A percentile compares a stretch with the other conserved stretches of the same genome.
Conservation (phyloP, 1,140 invertebrate species). For the Drosophila busckii region DNA sequence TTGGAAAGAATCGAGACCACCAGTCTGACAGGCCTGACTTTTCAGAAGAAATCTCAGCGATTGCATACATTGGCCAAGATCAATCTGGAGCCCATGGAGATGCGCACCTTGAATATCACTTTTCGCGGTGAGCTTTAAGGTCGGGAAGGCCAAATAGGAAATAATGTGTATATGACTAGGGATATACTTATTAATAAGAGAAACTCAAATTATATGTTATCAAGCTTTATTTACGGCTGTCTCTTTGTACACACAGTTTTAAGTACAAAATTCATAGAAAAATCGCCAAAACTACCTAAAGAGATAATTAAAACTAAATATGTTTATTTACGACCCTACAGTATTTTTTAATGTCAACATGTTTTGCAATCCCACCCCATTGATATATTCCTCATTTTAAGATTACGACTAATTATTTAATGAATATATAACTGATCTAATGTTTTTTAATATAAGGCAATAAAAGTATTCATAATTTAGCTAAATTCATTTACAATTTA, state of each 20-base stretch:
- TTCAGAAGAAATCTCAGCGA: conserved; percentile 68
- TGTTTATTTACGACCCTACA: too few species aligned
- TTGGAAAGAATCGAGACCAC: conserved; percentile 80
- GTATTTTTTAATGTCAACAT: too few species aligned
- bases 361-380: too few species aligned
- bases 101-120: conserved; percentile 85
- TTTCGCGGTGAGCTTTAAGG: conserved; percentile 78
- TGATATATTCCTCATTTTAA: too few species aligned
- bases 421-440: too few species aligned
- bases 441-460: too few species aligned
- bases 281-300: conserved; percentile 18
- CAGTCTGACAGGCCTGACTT: conserved; percentile 84
- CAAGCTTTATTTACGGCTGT: conserved; percentile 53
- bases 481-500: too few species aligned
- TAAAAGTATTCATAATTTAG: too few species aligned
- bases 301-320: too few species aligned
- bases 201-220: conserved; percentile 39
- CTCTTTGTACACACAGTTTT: conserved; percentile 38
- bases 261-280: conserved; percentile 58
- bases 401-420: too few species aligned
- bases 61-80: conserved; percentile 82
- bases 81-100: conserved; percentile 83
- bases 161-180: too few species aligned
- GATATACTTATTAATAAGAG: conserved; percentile 36
- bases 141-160: neutral